Evolutionary conservation across 2,797 vertebrate species (phyloP).

Genomic region (Xenops minutus): DNA sequence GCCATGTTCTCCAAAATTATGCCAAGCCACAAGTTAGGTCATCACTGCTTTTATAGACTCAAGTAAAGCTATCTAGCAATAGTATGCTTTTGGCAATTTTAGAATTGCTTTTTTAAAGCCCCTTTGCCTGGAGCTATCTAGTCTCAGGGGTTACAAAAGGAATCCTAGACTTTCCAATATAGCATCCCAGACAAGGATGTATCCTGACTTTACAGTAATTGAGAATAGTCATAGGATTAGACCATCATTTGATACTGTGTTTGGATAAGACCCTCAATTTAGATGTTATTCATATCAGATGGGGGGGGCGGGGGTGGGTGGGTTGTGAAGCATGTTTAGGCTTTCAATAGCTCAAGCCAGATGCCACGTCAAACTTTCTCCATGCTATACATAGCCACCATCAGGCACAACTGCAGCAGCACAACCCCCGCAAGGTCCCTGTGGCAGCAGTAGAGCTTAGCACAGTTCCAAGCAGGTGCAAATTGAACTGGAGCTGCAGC

Average conservation of each 20-base stretch:
- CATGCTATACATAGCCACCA: slow-evolving; percentile 35
- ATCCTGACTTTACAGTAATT: slow-evolving; percentile 21
- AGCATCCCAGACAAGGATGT: slow-evolving; percentile 15
- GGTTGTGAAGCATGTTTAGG: slow-evolving; percentile 26
- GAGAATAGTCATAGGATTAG: slow-evolving; percentile 46
- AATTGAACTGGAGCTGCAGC: neutral
- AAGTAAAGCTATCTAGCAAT: slow-evolving; percentile 23
- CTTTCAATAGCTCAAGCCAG: slow-evolving; percentile 2
- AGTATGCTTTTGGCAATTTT: slow-evolving; percentile 22
- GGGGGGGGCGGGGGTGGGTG: too few relatives aligned
- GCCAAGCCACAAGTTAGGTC: slow-evolving; percentile 28
- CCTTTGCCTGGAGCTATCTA: slow-evolving; percentile 43
- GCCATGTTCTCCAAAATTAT: neutral
- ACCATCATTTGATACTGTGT: slow-evolving; percentile 40
- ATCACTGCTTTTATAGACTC: slow-evolving; percentile 16
- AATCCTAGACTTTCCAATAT: slow-evolving; percentile 28
- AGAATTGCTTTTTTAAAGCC: slow-evolving; percentile 37
- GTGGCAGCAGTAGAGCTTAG: neutral
- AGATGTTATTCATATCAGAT: slow-evolving; percentile 33
- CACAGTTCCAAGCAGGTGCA: neutral
- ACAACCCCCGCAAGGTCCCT: neutral
- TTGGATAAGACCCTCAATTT: slow-evolving; percentile 43
- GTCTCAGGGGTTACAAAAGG: slow-evolving; percentile 27
- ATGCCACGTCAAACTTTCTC: slow-evolving; percentile 3
- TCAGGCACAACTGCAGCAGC: neutral